phyloP scores from a whole-genome alignment of 2,888 invertebrate species.

The Mystacides longicornis region DNA sequence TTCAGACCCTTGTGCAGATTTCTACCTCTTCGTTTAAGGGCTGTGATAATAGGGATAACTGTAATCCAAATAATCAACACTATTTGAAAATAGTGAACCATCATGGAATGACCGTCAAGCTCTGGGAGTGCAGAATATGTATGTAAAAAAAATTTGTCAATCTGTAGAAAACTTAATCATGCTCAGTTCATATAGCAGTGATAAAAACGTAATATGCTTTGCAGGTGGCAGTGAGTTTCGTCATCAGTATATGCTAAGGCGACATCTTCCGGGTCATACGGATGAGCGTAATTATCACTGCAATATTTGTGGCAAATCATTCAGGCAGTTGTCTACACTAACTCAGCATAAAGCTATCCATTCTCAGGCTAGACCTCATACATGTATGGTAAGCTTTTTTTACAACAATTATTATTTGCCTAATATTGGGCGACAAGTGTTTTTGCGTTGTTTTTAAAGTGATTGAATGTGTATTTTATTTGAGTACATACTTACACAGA shows the following conservation, averaged over 20 bases:
- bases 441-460: too few species aligned
- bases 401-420: too few species aligned
- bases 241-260: constrained; percentile 68
- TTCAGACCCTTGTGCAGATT: not conserved
- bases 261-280: constrained; percentile 69
- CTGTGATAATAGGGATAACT: not conserved
- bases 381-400: constrained; percentile 52
- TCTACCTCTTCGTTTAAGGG: not conserved
- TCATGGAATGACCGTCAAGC: constrained; percentile 59
- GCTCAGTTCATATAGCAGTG: not conserved
- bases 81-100: constrained; percentile 60
- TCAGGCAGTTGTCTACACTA: constrained; percentile 65
- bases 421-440: too few species aligned
- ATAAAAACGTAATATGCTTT: not conserved
- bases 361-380: constrained; percentile 64
- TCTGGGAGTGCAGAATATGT: constrained; percentile 73
- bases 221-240: constrained; percentile 62
- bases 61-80: constrained; percentile 50
- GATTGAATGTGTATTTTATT: too few species aligned
- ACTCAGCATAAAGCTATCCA: constrained; percentile 74
- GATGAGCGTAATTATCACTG: constrained; percentile 72
- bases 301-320: constrained; percentile 64
- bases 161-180: too few species aligned
- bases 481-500: too few species aligned
- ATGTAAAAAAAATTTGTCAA: constrained; percentile 40